phyloP scores from a whole-genome alignment of 2,888 invertebrate genomes.

The Abrostola tripartita region DNA sequence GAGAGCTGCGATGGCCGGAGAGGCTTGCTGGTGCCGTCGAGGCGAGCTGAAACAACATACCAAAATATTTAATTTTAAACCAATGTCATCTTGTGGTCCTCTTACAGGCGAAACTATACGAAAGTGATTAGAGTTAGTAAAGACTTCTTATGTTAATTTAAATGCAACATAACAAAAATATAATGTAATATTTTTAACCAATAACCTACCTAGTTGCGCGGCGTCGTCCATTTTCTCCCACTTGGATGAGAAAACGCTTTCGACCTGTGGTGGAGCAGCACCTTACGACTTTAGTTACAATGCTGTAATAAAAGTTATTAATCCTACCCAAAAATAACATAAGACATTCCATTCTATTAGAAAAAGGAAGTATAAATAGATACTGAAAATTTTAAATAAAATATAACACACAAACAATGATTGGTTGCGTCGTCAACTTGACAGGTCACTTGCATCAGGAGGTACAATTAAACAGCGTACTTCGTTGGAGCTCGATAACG shows the following conservation, averaged over 20 bases:
- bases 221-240: slow-evolving; percentile 96
- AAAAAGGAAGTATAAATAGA: slow-evolving; percentile 31
- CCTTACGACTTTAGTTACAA: slow-evolving; percentile 81
- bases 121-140: slow-evolving; percentile 8
- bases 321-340: slow-evolving; percentile 68
- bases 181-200: slow-evolving; percentile 50
- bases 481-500: slow-evolving; percentile 40
- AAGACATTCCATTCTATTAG: slow-evolving; percentile 39
- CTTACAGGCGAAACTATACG: slow-evolving; percentile 13
- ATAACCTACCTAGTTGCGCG: slow-evolving; percentile 94
- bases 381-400: slow-evolving; percentile 36
- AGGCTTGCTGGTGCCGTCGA: slow-evolving; percentile 96
- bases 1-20: slow-evolving; percentile 91
- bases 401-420: slow-evolving; percentile 30
- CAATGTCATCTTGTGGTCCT: slow-evolving; percentile 12
- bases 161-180: slow-evolving; percentile 48
- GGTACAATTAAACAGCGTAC: slow-evolving; percentile 34
- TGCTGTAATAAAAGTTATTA: slow-evolving; percentile 85
- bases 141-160: slow-evolving; percentile 24
- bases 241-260: slow-evolving; percentile 89
- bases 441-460: slow-evolving; percentile 28
- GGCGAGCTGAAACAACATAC: slow-evolving; percentile 92
- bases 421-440: slow-evolving; percentile 21
- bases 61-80: slow-evolving; percentile 39
- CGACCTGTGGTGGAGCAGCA: slow-evolving; percentile 83